Evolutionary conservation across 92 coral and sea anemone species (phyloP).

Genomic region (Zoanthus gigantus): DNA sequence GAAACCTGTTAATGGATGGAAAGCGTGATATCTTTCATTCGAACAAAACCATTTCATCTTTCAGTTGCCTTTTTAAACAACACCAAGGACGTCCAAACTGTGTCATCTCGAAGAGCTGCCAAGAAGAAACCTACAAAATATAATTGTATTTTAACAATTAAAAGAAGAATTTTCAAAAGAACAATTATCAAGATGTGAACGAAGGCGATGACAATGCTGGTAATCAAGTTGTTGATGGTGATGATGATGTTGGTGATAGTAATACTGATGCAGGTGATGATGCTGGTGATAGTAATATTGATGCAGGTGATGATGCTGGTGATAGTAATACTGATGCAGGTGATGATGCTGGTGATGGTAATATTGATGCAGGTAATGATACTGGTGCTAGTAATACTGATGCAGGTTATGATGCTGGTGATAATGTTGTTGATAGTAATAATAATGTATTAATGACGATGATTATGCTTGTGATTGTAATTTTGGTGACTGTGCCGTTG

Average conservation of each 20-base stretch:
- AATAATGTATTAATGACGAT: background rate
- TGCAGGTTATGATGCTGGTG: background rate
- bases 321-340: background rate
- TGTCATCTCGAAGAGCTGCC: slow-evolving; percentile 26
- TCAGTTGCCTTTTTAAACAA: too few relatives aligned
- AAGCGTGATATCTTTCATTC: too few relatives aligned
- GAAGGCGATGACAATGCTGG: background rate
- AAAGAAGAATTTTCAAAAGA: background rate
- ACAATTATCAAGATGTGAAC: background rate
- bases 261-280: background rate
- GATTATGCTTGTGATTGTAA: background rate
- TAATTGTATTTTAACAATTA: background rate
- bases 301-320: background rate
- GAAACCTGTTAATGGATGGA: too few relatives aligned
- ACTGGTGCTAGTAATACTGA: background rate
- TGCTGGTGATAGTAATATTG: background rate
- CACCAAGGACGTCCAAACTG: background rate
- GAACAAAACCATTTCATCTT: too few relatives aligned
- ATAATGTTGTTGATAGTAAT: background rate
- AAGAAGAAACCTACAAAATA: slow-evolving; percentile 27
- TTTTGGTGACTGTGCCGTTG: background rate
- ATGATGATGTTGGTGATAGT: background rate
- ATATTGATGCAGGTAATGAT: background rate
- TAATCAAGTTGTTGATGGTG: background rate
- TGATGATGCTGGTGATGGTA: background rate